Conservation (phyloP, 2,797 vertebrate species). For the Pogoniulus pusillus region DNA sequence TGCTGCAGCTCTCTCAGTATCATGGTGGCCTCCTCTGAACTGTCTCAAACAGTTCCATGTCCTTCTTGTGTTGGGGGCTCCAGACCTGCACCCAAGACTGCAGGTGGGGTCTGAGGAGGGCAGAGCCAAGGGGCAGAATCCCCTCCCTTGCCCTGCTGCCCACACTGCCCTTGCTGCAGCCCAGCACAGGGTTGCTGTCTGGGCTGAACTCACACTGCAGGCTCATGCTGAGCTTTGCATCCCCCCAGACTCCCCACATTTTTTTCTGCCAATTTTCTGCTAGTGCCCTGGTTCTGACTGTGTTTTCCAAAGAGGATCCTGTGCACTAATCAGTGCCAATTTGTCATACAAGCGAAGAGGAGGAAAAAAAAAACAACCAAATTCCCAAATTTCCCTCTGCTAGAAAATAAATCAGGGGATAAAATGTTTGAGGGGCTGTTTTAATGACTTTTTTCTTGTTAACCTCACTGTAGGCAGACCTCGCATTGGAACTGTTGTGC, state of each 20-base stretch:
- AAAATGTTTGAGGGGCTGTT: neutral
- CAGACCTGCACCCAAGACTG: too few species aligned
- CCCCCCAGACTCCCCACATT: neutral
- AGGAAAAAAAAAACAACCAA: neutral
- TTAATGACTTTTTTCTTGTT: neutral
- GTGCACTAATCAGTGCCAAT: neutral
- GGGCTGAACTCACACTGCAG: too few species aligned
- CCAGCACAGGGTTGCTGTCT: too few species aligned
- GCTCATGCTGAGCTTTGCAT: too few species aligned
- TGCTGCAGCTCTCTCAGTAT: too few species aligned
- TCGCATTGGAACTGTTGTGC: neutral
- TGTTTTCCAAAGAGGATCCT: neutral
- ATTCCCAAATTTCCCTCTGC: neutral
- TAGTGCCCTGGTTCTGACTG: neutral
- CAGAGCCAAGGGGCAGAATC: too few species aligned
- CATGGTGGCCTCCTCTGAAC: too few species aligned
- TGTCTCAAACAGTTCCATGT: too few species aligned
- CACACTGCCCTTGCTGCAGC: too few species aligned
- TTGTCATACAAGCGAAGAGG: neutral
- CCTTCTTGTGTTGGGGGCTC: too few species aligned
- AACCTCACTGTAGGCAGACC: neutral
- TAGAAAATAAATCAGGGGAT: neutral
- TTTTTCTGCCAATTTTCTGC: slow-evolving; percentile 4
- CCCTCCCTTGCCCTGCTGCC: too few species aligned
- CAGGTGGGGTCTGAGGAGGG: too few species aligned